Conservation (phyloP, 2,888 invertebrate species). For the Hetaerina titia region DNA sequence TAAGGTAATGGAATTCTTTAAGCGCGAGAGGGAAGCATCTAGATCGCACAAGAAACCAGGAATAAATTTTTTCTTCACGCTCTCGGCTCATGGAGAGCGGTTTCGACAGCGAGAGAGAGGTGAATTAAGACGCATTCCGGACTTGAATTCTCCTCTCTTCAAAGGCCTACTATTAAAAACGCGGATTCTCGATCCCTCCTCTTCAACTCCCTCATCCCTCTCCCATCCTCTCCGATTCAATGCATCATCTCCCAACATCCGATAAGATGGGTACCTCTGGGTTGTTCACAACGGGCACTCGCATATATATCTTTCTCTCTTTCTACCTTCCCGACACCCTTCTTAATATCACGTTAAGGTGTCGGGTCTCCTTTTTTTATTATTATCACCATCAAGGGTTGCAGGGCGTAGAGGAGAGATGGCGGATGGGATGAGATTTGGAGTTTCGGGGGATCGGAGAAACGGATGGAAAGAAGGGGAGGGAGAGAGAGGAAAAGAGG, state of each 20-base stretch:
- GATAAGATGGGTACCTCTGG: not conserved
- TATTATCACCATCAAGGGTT: not conserved
- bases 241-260: conserved; percentile 34
- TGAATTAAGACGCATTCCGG: conserved; percentile 55
- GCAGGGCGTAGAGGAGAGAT: not conserved
- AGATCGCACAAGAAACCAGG: not conserved
- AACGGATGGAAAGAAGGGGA: not conserved
- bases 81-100: not conserved
- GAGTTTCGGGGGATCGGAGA: not conserved
- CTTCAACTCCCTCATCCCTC: not conserved
- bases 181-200: conserved; percentile 4
- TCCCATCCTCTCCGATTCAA: not conserved
- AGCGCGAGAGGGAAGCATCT: not conserved
- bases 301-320: not conserved
- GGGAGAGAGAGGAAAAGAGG: not conserved
- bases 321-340: conserved; percentile 22
- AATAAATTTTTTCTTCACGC: not conserved
- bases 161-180: conserved; percentile 41
- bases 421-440: not conserved
- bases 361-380: not conserved
- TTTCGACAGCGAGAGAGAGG: not conserved
- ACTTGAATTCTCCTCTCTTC: not conserved
- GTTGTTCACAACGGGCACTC: not conserved
- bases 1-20: conserved; percentile 1
- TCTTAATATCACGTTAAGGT: conserved; percentile 33